Base-by-base conservation (phyloP, 2,888 invertebrate species). In the Embidobia sp. region DNA sequence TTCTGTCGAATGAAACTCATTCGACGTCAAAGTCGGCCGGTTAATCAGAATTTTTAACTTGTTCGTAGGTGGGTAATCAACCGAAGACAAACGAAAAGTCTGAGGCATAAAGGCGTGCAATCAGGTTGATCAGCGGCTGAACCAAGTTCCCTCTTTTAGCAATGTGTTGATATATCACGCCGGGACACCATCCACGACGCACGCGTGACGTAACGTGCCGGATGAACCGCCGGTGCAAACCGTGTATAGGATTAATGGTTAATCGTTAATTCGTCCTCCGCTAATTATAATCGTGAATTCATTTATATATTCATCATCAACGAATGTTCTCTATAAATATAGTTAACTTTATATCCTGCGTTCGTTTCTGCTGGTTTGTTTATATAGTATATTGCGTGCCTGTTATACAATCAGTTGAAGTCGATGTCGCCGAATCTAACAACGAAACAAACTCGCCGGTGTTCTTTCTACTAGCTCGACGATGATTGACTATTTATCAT, bases 281-380 rank as follows among this genome's bases (percentile, higher is more conserved):
- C 66, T 59, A 57, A 66, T 40, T 59, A 35, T 59, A 77, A 77
- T 75, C 59, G 53, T 67, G 48, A 76, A 61, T 74, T 80, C 64
- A 75, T 80, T 53, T 13, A 69, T 70, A 57, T 74, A 44, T 69
- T 75, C 77, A 79, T 79, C 73, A 67, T 74, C 61, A 80, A 80
- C 77, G 66, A 85, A 81, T 85, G 86, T 80, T 22, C 63, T 86
- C 85, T 88, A 88, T 87, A 88, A 87, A 88, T 88, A 88, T 88
- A 88, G 86, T 87, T 85, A 88, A 88, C 87, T 87, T 85, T 82
- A 81, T 81, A 83, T 84, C 82, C 72, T 80, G 82, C 82, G 80
- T 64, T 79, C 70, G 29, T 69, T 35, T 69, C 19, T 74, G 69
- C 59, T 78, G 13, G 44, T 63, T 74, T 59, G 74, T 53, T 73